Base-by-base conservation (phyloP, 2,888 invertebrate genomes). In the Dyspetes luteomarginatus region DNA sequence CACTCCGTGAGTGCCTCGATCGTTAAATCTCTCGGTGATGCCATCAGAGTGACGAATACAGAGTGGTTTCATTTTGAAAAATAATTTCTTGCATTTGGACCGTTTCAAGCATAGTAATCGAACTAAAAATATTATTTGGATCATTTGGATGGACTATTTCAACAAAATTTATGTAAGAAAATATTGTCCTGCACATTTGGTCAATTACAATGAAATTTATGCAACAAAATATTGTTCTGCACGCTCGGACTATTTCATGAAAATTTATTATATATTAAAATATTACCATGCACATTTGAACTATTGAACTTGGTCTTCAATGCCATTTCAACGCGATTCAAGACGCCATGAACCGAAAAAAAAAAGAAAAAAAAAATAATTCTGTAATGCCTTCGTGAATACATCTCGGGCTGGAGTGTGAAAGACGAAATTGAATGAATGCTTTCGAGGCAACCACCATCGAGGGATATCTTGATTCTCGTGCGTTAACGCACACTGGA, bases 381-480 rank as follows among this genome's bases (percentile, higher is more conserved):
- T n/a, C 36, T 12, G 9, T 2, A 12, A 9, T 12, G 9, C 7
- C 12, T 48, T 48, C 15, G 17, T 48, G 48, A 15, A 48, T 48
- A 17, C 15, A 48, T 19, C 17, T 15, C 19, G 17, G 19, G 17
- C n/a, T 5, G 48, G 48, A 48, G 58, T 58, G 58, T 67, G 67
- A 75, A 67, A 75, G 67, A 67, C 48, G 58, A 67, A 75, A 75
- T 75, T 67, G 74, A 67, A 75, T 71, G 24, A 71, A 58, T 24
- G 68, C 56, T 64, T 4, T n/a, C 17, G 48, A 15, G 36, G 17
- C 3, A 58, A 30, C 19, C 36, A 58, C 9, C 30, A 45, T 45
- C n/a, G 45, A 65, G 48, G 30, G 43, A 45, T 36, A 73, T 73
- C 55, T 64, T 69, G 76, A 76, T 64, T 69, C 64, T 69, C 76